Evolutionary conservation across 1,140 invertebrate genomes (phyloP), one percentile per base, ranked within the genome.

Genomic region (Alviniconcha marisindica): DNA sequence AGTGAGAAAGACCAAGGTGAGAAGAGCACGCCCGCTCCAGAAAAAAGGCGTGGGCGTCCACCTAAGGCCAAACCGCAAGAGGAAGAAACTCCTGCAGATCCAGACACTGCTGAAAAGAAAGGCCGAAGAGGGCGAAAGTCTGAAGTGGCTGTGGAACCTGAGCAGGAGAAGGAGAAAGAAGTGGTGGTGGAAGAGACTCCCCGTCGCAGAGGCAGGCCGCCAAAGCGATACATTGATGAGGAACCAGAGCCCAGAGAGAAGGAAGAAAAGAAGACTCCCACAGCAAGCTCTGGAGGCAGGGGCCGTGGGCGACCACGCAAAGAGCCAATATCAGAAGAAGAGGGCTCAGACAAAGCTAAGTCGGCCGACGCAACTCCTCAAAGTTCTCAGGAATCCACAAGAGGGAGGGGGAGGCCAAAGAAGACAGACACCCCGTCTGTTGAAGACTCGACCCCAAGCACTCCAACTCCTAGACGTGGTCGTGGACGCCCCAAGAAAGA

Each of bases 381-480:
- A 56, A 66, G 38, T 28, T 78, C 60, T 2, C 77, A 84, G 18
- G 71, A 82, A 28, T 56, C 82, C 38, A 48, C 83, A 36, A 76
- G 86, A 56, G 83, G 85, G 76, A 42, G 88, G 77, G 80, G 87
- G 66, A 81, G 87, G 51, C 60, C 87, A 10, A 88, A 84, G 51
- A 83, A 87, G 71, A 48, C 73, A 18, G 77, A 85, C 5, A 63
- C 40, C 24, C 42, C 40, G 14, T n/a, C 38, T 54, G 77, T 66
- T 33, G 85, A 87, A 73, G 84, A 82, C 56, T 71, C 81, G 74
- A 21, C 82, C 40, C 44, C 44, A 69, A 77, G 60, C 60, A 77
- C 66, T 33, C 74, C 82, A 76, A 77, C 80, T 51, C 24, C 66
- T 33, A 85, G 83, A 76, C 54, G 84, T 54, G 83, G 84, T 54